Evolutionary conservation across 2,113 vertebrate species (phyloP).

Genomic region (Oncorhynchus mykiss): DNA sequence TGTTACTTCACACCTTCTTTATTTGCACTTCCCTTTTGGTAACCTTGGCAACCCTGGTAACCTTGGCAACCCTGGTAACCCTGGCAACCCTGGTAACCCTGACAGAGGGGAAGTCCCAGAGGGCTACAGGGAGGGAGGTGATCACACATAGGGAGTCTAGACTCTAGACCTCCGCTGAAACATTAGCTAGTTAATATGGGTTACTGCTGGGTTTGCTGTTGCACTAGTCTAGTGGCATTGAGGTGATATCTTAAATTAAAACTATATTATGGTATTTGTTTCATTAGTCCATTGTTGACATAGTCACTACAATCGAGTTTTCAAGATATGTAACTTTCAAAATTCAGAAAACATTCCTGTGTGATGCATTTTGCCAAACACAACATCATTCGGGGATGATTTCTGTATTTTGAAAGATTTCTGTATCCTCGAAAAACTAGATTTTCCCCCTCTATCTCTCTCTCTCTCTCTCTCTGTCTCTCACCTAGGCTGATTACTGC

Average conservation of each 20-base stretch:
- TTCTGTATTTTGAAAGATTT: too few relatives aligned
- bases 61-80: neutral
- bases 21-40: slow-evolving; percentile 1
- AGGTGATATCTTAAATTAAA: neutral
- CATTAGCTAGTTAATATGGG: slow-evolving; percentile 9
- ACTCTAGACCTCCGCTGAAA: fast-evolving
- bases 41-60: slow-evolving; percentile 48
- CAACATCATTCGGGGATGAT: too few relatives aligned
- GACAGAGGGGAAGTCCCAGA: slow-evolving; percentile 7
- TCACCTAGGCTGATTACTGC: too few relatives aligned
- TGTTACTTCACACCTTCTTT: neutral
- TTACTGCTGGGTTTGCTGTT: neutral
- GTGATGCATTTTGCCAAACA: too few relatives aligned
- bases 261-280: too few relatives aligned
- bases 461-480: too few relatives aligned
- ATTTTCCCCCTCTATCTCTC: too few relatives aligned
- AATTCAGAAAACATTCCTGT: too few relatives aligned
- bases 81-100: slow-evolving; percentile 48
- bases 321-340: too few relatives aligned
- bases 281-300: too few relatives aligned
- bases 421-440: too few relatives aligned
- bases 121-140: slow-evolving; percentile 25
- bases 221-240: neutral
- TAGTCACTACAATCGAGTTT: too few relatives aligned
- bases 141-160: slow-evolving; percentile 53